Conservation (phyloP, 2,888 invertebrate species). For the Nebria salina region DNA sequence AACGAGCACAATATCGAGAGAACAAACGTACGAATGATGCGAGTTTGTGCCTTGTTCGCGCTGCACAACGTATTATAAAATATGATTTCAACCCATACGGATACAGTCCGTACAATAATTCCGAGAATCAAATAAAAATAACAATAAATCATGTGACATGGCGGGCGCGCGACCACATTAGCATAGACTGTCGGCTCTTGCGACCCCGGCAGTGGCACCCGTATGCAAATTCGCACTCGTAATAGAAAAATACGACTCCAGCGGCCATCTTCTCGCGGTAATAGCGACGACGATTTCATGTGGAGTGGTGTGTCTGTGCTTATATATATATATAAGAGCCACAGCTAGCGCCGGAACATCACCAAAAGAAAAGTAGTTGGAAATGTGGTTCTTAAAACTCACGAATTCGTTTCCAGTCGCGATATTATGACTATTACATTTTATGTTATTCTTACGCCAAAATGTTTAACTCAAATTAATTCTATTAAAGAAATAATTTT, state of each 20-base stretch:
- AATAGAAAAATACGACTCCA: slow-evolving; percentile 48
- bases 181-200: slow-evolving; percentile 56
- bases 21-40: neutral
- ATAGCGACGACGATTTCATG: slow-evolving; percentile 47
- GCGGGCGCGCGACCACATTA: slow-evolving; percentile 53
- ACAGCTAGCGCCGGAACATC: neutral
- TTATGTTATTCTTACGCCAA: too few species aligned
- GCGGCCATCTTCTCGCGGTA: slow-evolving; percentile 59
- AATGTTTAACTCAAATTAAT: too few species aligned
- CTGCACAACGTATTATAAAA: slow-evolving; percentile 55
- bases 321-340: neutral
- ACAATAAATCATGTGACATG: slow-evolving; percentile 60
- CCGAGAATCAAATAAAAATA: slow-evolving; percentile 65
- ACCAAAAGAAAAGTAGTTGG: slow-evolving; percentile 1
- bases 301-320: neutral
- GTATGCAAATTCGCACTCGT: slow-evolving; percentile 60
- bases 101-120: slow-evolving; percentile 66
- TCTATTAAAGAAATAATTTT: too few species aligned
- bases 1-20: slow-evolving; percentile 9
- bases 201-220: slow-evolving; percentile 46
- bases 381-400: neutral
- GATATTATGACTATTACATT: neutral
- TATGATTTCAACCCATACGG: slow-evolving; percentile 65
- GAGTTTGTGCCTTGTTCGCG: slow-evolving; percentile 6
- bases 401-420: neutral